Base-by-base conservation (phyloP, 2,888 invertebrate genomes). In the Fragum sueziense region DNA sequence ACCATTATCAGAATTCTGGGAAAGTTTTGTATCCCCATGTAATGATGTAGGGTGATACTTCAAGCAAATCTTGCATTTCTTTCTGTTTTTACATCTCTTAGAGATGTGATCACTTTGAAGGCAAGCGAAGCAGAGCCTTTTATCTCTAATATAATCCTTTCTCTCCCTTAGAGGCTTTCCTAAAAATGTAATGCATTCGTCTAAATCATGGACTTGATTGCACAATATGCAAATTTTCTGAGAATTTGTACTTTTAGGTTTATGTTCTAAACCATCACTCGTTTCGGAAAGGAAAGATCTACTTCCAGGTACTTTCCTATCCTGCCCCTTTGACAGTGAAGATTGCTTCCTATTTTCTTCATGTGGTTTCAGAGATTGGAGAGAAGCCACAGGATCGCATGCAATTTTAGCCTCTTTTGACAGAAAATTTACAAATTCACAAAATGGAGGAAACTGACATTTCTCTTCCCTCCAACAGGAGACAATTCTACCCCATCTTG, bases 301-400 rank as follows among this genome's bases (percentile, higher is more conserved):
- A n/a, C 47, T 47, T 20, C 17, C n/a, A n/a, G 14, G 14, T 2
- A 47, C 47, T n/a, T 47, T 47, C 37, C 37, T 37, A 9, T 37
- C 37, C 14, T 6, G 37, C 37, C 14, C 14, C 6, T 37, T 37
- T 6, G 37, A 6, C 6, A 9, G 14, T 14, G 7, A 9, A 20
- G 20, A 9, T 47, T 14, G 3, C 17, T 47, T 9, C 3, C 7
- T n/a, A 20, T 47, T n/a, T 20, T 14, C 47, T 20, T 14, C 47
- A 20, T 14, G 3, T 20, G 47, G 47, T 47, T 52, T 73, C 27
- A 73, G 27, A 20, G 73, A 65, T 33, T 65, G 65, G 1, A 80
- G n/a, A 20, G 85, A 78, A 9, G 80, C 79, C n/a, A 85, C 72
- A 20, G 81, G 84, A 67, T 84, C 78, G 27, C 80, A 81, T 4